These are phyloP conservation scores for Scaptomyza pallida DNA, from an alignment of 1,140 invertebrate species.

Conservation along the genomic window DNA sequence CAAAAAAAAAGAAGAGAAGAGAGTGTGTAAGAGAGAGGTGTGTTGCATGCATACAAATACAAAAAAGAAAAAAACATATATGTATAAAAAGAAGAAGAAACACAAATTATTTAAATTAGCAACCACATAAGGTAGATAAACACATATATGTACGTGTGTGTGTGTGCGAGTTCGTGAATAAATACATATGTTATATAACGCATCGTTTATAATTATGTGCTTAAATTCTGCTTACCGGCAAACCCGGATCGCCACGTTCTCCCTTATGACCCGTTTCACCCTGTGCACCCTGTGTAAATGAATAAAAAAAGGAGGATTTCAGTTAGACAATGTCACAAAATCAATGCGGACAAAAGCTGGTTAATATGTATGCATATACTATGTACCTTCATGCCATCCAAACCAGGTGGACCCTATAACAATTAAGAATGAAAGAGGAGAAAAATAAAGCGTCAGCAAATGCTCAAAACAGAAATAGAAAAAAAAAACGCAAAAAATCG, in stretches of 20 bases:
- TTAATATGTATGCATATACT: no score
- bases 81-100: constrained; percentile 49
- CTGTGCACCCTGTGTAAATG: constrained; percentile 89
- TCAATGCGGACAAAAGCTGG: constrained; percentile 10
- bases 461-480: not conserved
- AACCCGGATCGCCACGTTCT: constrained; percentile 94
- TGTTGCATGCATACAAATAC: constrained; percentile 65
- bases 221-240: constrained; percentile 92
- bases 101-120: constrained; percentile 77
- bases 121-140: constrained; percentile 63
- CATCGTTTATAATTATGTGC: constrained; percentile 7
- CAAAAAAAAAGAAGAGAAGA: constrained; percentile 47
- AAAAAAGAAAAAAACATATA: constrained; percentile 39
- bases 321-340: constrained; percentile 26
- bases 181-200: constrained; percentile 28
- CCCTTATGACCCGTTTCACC: constrained; percentile 95
- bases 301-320: constrained; percentile 15
- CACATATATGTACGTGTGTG: constrained; percentile 22
- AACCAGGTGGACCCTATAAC: constrained; percentile 88
- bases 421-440: constrained; percentile 65
- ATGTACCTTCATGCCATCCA: constrained; percentile 91
- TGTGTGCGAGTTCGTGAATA: constrained; percentile 19
- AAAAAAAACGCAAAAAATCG: no score
- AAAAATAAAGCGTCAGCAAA: constrained; percentile 19
- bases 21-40: constrained; percentile 32